Percentiles rank a stretch among this genome's conserved stretches.
Conservation (phyloP, 2,797 vertebrate genomes). For the Natrix natrix region DNA sequence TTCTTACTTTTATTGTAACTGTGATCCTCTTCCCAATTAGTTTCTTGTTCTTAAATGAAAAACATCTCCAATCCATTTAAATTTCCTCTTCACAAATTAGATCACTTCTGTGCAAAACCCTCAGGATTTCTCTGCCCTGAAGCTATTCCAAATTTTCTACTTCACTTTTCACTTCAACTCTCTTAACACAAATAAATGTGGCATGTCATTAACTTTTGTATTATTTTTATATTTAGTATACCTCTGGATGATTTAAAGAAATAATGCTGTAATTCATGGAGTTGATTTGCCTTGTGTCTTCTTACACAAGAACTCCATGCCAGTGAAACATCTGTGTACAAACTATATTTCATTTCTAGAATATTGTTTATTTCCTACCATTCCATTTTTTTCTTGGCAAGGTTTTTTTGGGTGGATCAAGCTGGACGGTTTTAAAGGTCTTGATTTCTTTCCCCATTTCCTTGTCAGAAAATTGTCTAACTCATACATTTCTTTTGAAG, state of each 20-base stretch:
- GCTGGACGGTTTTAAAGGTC: background rate
- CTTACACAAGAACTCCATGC: background rate
- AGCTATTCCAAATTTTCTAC: background rate
- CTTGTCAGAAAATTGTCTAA: slow-evolving; percentile 13
- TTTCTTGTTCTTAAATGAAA: background rate
- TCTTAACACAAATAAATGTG: background rate
- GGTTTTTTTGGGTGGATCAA: slow-evolving; percentile 2
- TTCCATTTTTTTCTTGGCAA: slow-evolving; percentile 8
- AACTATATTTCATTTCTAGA: slow-evolving; percentile 17
- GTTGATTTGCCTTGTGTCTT: background rate
- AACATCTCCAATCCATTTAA: background rate
- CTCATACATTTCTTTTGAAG: background rate
- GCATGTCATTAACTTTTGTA: background rate
- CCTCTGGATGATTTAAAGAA: background rate
- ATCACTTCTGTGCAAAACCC: background rate
- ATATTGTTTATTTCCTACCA: slow-evolving; percentile 23
- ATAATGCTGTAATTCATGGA: background rate
- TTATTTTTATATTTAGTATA: background rate
- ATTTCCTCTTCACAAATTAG: background rate
- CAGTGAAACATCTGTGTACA: slow-evolving; percentile 23
- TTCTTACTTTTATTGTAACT: background rate
- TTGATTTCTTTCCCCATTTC: background rate
- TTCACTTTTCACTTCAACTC: background rate
- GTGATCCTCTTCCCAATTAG: background rate
- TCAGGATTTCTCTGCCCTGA: too few relatives aligned